Evolutionary conservation across 2,113 vertebrate species (phyloP).

Genomic region (Greenwoodochromis staneri): DNA sequence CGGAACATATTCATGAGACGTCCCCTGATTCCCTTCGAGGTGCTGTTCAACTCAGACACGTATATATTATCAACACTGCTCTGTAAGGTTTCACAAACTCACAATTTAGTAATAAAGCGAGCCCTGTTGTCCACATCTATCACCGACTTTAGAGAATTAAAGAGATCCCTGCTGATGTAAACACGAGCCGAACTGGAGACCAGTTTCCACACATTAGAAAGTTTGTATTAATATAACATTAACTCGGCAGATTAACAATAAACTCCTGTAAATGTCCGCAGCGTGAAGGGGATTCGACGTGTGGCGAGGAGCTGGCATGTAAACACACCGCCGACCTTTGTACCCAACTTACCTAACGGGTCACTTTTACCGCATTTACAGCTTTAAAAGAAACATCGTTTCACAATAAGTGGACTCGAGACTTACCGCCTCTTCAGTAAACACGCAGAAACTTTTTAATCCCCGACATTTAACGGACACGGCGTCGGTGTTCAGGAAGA

Average conservation of each 20-base stretch:
- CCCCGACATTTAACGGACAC: not conserved
- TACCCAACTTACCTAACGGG: not conserved
- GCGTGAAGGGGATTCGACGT: not conserved
- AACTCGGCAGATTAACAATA: not conserved
- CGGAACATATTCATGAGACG: rapidly evolving
- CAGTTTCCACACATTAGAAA: rapidly evolving
- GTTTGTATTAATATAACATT: not conserved
- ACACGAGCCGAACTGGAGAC: not conserved
- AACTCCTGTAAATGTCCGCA: rapidly evolving
- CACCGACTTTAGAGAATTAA: rapidly evolving
- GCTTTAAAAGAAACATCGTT: not conserved
- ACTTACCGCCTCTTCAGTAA: not conserved
- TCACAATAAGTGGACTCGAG: rapidly evolving
- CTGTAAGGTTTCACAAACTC: not conserved
- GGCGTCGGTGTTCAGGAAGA: not conserved
- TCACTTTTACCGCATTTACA: not conserved
- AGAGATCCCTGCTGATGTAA: not conserved
- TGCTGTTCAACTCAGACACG: not conserved
- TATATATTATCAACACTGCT: rapidly evolving
- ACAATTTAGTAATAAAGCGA: rapidly evolving
- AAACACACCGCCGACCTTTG: conserved; percentile 34
- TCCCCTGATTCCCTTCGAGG: not conserved
- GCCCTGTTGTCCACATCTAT: not conserved
- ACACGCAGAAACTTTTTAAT: not conserved
- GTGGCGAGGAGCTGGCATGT: not conserved